A percentile compares a stretch with the other conserved stretches of the same genome.
Conservation (phyloP, 2,888 invertebrate species). For the Nomada goodeniana region DNA sequence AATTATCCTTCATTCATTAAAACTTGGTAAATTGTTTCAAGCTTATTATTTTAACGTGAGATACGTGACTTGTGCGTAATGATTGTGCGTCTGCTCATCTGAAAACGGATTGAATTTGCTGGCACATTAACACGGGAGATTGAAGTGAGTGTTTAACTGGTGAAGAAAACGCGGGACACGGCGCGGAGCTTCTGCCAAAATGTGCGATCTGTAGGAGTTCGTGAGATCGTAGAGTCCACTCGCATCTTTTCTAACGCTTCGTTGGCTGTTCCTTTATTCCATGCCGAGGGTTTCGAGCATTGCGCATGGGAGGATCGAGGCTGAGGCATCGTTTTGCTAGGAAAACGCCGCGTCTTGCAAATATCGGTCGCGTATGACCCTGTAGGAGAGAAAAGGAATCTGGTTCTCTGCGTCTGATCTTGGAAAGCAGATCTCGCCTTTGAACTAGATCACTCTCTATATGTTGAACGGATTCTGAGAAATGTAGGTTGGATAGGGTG, state of each 20-base stretch:
- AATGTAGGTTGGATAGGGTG: constrained; percentile 31
- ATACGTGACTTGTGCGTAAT: neutral
- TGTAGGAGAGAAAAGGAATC: neutral
- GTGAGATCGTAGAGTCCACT: neutral
- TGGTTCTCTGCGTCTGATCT: neutral
- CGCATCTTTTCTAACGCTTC: neutral
- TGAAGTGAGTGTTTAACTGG: constrained; percentile 33
- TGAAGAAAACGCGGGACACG: constrained; percentile 9
- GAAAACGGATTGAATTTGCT: no score
- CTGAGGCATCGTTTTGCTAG: neutral
- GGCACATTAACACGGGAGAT: neutral
- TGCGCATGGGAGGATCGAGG: neutral
- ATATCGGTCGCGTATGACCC: constrained; percentile 1
- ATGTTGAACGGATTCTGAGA: neutral
- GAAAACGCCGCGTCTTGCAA: constrained; percentile 4
- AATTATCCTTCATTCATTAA: no score
- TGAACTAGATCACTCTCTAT: neutral
- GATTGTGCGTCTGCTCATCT: no score
- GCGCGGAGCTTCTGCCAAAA: neutral
- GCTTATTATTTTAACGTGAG: neutral
- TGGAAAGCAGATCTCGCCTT: neutral
- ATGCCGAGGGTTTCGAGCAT: neutral
- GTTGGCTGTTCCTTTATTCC: neutral
- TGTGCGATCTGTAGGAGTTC: neutral
- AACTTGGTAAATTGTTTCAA: neutral